Percentiles rank a stretch among this genome's conserved stretches.
These are phyloP conservation scores for Spinus olivaceus DNA, from an alignment of 2,797 vertebrate species.

Conservation along the genomic window DNA sequence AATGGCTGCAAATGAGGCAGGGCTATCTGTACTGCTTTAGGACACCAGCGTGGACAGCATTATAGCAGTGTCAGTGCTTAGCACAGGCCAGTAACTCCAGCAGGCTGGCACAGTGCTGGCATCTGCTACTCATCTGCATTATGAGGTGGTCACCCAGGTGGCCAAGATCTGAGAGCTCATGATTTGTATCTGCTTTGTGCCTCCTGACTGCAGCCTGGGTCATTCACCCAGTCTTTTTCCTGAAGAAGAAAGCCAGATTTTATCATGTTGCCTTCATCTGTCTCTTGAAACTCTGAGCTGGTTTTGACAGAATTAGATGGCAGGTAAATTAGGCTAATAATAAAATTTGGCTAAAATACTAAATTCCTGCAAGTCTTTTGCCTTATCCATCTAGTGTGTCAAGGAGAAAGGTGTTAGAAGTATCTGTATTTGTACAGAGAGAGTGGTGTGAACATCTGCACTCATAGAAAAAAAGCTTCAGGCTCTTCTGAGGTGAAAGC, in stretches of 20 bases:
- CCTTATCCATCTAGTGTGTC: neutral
- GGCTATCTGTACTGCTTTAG: neutral
- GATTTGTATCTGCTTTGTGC: neutral
- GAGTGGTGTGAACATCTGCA: neutral
- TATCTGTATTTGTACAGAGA: neutral
- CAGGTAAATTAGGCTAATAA: neutral
- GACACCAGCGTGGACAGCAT: neutral
- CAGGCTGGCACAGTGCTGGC: neutral
- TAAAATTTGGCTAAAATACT: neutral
- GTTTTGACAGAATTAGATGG: neutral
- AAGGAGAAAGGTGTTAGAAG: neutral
- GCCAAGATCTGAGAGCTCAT: neutral
- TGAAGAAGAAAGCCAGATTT: neutral
- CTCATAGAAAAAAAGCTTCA: neutral
- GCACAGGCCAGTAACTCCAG: neutral
- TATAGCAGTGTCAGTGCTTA: neutral
- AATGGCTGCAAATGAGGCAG: neutral
- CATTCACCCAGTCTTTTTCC: neutral
- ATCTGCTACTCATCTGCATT: neutral
- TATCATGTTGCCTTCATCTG: neutral
- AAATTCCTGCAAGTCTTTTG: neutral
- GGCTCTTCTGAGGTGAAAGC: neutral
- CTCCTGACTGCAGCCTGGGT: fast-evolving
- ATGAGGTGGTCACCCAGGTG: neutral
- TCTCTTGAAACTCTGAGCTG: neutral